Base-by-base conservation (phyloP, 2,888 invertebrate genomes). In the Ametastegia equiseti region DNA sequence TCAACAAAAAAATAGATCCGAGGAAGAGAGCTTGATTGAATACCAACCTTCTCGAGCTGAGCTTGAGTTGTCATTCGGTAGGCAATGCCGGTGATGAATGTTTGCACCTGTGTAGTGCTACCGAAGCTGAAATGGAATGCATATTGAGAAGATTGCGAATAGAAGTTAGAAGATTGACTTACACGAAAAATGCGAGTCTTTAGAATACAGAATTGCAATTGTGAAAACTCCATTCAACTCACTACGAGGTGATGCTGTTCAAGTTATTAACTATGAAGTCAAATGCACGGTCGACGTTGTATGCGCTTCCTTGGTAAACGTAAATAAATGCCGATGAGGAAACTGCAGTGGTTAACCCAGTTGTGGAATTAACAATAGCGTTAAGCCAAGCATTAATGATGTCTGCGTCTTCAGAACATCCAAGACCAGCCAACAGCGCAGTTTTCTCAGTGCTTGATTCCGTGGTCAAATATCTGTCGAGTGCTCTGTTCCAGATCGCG, bases 351-450 rank as follows among this genome's bases (percentile, higher is more conserved):
- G 15, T 80, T 82, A 80, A 82, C 71, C 7, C 19, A 2, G 71
- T 54, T 7, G 81, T 2, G 3, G 82, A 13, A 77, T 54, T 23
- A 4, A 57, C 57, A 13, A 77, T 80, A 33, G 50, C 81, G 6
- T 42, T 69, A 23, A 88, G 67, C 67, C 84, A 87, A 57, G 67
- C 47, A 0, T 83, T 85, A 1, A 93, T 87, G 15, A 93, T 88
- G 90, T 92, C 92, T 0, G 89, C 86, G 82, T 93, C 86, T 42
- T 87, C 87, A 7, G 92, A 89, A 83, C 93, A 93, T 0, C 92
- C 90, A 67, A 94, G 85, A 0, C 92, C 91, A 0, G 84, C 82
- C 39, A 93, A 87, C 1, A 93, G 87, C 3, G 87, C n/a, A 82
- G 69, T 87, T 0, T 92, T 92, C 1, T 92, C 87, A 79, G 91